Evolutionary conservation across 2,888 invertebrate genomes (phyloP).

Genomic region (Drosophila borealis): DNA sequence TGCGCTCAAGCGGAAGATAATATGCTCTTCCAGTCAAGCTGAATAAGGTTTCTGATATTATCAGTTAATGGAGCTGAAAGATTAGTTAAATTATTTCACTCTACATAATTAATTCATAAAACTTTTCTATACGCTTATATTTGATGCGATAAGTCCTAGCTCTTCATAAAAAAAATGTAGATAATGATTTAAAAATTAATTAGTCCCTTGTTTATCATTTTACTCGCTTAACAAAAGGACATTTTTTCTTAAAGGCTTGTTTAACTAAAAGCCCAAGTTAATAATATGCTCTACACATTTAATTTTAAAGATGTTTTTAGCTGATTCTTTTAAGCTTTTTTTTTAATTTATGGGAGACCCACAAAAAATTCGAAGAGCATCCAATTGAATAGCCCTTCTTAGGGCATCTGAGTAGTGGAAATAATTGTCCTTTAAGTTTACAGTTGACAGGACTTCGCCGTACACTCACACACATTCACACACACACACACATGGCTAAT

Average conservation of each 20-base stretch:
- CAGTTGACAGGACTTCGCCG: constrained; percentile 41
- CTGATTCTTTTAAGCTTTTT: neutral
- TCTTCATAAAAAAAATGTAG: too few relatives aligned
- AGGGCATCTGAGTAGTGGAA: constrained; percentile 30
- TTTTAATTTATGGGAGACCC: neutral
- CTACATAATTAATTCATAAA: neutral
- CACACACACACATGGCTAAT: constrained; percentile 26
- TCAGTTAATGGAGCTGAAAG: too few relatives aligned
- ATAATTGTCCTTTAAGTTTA: constrained; percentile 44
- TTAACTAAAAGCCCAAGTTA: too few relatives aligned
- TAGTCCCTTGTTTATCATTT: too few relatives aligned
- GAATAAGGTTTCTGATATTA: neutral
- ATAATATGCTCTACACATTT: neutral
- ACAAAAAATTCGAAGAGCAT: constrained; percentile 6
- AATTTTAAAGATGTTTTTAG: neutral
- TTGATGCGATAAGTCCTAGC: neutral
- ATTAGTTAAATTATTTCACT: neutral
- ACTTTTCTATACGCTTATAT: neutral
- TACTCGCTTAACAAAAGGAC: constrained; percentile 1
- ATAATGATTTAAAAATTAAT: too few relatives aligned
- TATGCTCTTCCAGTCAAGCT: constrained; percentile 1
- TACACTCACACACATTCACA: constrained; percentile 23
- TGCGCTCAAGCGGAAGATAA: constrained; percentile 1
- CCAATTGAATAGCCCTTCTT: constrained; percentile 11
- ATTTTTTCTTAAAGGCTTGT: too few relatives aligned